phyloP scores from a whole-genome alignment of 2,888 invertebrate species.

The Serrognathus titanus region DNA sequence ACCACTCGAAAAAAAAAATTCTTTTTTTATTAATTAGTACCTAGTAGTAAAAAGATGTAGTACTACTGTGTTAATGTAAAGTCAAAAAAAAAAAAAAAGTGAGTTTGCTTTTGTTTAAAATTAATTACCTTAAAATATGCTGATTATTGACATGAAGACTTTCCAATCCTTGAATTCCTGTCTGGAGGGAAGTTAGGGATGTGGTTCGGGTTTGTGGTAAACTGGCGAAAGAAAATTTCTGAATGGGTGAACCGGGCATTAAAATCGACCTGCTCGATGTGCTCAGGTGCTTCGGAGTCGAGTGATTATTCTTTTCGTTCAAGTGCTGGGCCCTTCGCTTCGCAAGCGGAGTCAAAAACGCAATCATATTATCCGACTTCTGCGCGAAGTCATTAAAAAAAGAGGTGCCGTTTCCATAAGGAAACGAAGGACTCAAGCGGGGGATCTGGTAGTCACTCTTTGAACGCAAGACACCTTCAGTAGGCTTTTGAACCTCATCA shows the following conservation, averaged over 20 bases:
- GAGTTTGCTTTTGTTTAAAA: too few species aligned
- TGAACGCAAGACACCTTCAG: constrained; percentile 39
- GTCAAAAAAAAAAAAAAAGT: background rate
- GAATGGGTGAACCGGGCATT: constrained; percentile 34
- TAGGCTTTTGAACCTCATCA: background rate
- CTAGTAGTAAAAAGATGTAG: too few species aligned
- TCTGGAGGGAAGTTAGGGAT: constrained; percentile 40
- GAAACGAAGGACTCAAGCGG: constrained; percentile 21
- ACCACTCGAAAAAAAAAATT: too few species aligned
- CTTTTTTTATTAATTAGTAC: too few species aligned
- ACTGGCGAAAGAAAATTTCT: constrained; percentile 12
- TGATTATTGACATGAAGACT: constrained; percentile 4
- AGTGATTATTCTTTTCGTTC: constrained; percentile 24
- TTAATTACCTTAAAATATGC: too few species aligned
- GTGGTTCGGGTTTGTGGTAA: constrained; percentile 37
- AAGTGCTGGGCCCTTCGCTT: constrained; percentile 41
- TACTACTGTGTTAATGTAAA: too few species aligned
- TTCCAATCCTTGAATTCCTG: constrained; percentile 26
- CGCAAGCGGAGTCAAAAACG: constrained; percentile 59
- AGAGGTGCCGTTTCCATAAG: constrained; percentile 16
- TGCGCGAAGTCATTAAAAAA: constrained; percentile 34
- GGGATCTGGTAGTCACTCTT: constrained; percentile 47
- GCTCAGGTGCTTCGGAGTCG: constrained; percentile 31
- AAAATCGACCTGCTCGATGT: constrained; percentile 26
- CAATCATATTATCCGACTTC: constrained; percentile 50